Percentiles rank a stretch among this genome's conserved stretches.
phyloP scores from a whole-genome alignment of 1,140 invertebrate species.

The Scaptomyza montana region DNA sequence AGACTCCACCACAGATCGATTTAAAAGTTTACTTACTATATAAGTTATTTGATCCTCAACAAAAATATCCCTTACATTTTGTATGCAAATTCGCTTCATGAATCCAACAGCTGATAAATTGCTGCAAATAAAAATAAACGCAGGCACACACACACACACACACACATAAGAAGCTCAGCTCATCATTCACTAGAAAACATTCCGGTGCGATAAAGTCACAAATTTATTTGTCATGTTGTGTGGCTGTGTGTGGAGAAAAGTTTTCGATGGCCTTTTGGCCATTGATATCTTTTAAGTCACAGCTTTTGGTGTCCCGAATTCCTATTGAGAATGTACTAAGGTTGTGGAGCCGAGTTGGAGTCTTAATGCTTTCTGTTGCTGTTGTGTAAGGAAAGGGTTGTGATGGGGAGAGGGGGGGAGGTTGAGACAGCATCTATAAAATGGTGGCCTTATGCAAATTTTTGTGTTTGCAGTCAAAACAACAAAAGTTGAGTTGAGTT shows the following conservation, averaged over 20 bases:
- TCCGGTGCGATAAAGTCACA: slow-evolving; percentile 23
- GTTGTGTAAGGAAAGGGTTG: background rate
- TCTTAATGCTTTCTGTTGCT: background rate
- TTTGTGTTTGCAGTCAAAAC: slow-evolving; percentile 31
- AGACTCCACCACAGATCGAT: no score
- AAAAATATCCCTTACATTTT: no score
- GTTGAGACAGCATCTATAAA: background rate
- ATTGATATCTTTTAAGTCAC: background rate
- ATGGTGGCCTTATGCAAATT: slow-evolving; percentile 43
- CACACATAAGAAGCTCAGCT: background rate
- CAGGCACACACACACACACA: background rate
- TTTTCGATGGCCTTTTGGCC: slow-evolving; percentile 7
- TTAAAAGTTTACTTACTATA: no score
- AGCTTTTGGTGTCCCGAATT: slow-evolving; percentile 6
- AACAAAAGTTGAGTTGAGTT: slow-evolving; percentile 9
- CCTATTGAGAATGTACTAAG: background rate
- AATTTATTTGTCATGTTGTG: slow-evolving; percentile 17
- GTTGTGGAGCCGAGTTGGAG: background rate
- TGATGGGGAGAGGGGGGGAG: background rate
- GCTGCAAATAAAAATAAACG: no score
- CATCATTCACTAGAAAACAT: slow-evolving; percentile 4
- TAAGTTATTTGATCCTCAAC: no score
- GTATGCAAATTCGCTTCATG: no score
- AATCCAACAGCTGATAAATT: background rate
- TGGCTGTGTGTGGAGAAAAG: slow-evolving; percentile 6